These are phyloP conservation scores for Branchellion lobata DNA, from an alignment of 2,888 invertebrate genomes.

Conservation along the genomic window DNA sequence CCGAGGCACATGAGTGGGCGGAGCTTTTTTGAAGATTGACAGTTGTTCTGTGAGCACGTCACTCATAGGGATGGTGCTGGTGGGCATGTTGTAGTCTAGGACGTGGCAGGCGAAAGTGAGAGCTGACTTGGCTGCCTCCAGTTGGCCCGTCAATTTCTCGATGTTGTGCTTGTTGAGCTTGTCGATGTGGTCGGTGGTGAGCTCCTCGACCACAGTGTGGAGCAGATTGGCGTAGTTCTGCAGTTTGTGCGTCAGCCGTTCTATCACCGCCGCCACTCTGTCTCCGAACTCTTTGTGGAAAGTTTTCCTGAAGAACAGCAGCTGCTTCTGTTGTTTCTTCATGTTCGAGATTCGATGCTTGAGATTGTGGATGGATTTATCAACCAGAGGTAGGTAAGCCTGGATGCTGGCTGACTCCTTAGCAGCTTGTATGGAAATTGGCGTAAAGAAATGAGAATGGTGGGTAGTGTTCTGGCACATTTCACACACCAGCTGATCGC, in stretches of 20 bases:
- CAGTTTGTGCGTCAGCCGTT: conserved; percentile 47
- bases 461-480: conserved; percentile 51
- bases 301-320: conserved; percentile 47
- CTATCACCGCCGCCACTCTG: conserved; percentile 49
- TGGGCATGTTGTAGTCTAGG: conserved; percentile 49
- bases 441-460: conserved; percentile 48
- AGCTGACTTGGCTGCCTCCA: conserved; percentile 47
- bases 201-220: conserved; percentile 51
- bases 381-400: conserved; percentile 42
- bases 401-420: conserved; percentile 46
- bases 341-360: conserved; percentile 48
- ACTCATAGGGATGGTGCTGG: conserved; percentile 49
- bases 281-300: conserved; percentile 51
- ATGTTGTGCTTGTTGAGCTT: conserved; percentile 42
- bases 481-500: conserved; percentile 50
- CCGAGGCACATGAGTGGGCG: conserved; percentile 32
- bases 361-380: conserved; percentile 45
- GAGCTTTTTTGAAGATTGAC: conserved; percentile 47
- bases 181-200: conserved; percentile 38
- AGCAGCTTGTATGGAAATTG: conserved; percentile 47
- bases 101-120: conserved; percentile 46
- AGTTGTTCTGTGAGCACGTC: conserved; percentile 45
- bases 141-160: conserved; percentile 39
- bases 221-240: conserved; percentile 50
- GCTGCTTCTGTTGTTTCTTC: conserved; percentile 50